A percentile compares a stretch with the other conserved stretches of the same genome.
phyloP scores from a whole-genome alignment of 2,888 invertebrate genomes.

The Sphaerophoria taeniata region DNA sequence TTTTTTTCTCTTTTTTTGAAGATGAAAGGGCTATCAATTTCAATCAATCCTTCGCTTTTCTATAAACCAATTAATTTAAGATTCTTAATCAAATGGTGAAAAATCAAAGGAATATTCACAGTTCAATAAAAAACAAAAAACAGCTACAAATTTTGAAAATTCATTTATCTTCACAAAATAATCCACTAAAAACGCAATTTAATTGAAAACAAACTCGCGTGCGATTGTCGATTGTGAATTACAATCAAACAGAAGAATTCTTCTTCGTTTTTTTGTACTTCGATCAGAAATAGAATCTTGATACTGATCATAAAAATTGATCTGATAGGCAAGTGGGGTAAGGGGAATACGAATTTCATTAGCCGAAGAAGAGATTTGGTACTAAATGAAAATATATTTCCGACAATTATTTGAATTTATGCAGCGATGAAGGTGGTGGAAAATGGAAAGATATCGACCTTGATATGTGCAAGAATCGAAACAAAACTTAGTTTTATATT shows the following conservation, averaged over 20 bases:
- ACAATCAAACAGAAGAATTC: conserved; percentile 52
- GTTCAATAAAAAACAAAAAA: conserved; percentile 40
- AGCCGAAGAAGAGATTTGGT: no score
- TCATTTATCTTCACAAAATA: conserved; percentile 66
- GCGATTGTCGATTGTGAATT: conserved; percentile 39
- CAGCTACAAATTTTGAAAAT: conserved; percentile 53
- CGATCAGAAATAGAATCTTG: no score
- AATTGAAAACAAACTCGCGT: conserved; percentile 63
- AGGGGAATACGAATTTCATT: no score
- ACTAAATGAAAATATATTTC: no score
- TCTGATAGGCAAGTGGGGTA: no score
- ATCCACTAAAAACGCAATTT: conserved; percentile 64
- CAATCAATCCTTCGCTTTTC: conserved; percentile 21
- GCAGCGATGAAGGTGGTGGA: no score
- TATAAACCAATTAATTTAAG: conserved; percentile 55
- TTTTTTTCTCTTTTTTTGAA: conserved; percentile 37
- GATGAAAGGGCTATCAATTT: conserved; percentile 70
- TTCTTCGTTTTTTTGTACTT: no score
- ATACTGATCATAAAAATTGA: no score
- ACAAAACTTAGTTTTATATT: no score
- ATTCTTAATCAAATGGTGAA: conserved; percentile 72
- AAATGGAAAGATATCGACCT: no score
- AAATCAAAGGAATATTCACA: conserved; percentile 66
- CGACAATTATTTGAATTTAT: no score
- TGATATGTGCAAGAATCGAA: no score